Evolutionary conservation across 92 coral and sea anemone species (phyloP).

Genomic region (Actinernus sp.): DNA sequence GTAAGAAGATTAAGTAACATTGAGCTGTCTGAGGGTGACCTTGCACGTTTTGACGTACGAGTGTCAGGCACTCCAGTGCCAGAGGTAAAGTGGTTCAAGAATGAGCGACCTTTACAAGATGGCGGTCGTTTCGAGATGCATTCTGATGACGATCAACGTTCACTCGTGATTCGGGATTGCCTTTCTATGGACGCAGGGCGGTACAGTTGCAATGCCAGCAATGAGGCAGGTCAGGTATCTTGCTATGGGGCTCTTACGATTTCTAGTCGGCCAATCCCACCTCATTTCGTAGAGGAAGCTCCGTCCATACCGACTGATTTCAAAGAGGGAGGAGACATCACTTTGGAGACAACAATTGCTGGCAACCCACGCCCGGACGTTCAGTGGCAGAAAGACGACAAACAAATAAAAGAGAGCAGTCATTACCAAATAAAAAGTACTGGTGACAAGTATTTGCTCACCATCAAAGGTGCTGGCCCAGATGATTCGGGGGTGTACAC

Average conservation of each 20-base stretch:
- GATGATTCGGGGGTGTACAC: conserved; percentile 90
- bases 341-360: conserved; percentile 81
- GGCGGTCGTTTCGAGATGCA: conserved; percentile 63
- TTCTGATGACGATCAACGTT: conserved; percentile 91
- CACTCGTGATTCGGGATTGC: conserved; percentile 84
- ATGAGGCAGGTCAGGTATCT: conserved; percentile 84
- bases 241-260: conserved; percentile 83
- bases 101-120: conserved; percentile 71
- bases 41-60: conserved; percentile 91
- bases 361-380: conserved; percentile 92
- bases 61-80: conserved; percentile 97
- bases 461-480: conserved; percentile 81
- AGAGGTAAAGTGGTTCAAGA: conserved; percentile 84
- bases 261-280: conserved; percentile 64
- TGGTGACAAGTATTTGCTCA: conserved; percentile 77
- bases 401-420: conserved; percentile 58
- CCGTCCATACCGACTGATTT: conserved; percentile 66
- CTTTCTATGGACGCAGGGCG: conserved; percentile 77
- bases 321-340: conserved; percentile 84
- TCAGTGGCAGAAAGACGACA: conserved; percentile 92
- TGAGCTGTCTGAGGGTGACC: conserved; percentile 88
- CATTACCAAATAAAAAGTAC: conserved; percentile 54
- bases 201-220: conserved; percentile 79
- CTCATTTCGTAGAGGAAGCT: conserved; percentile 80
- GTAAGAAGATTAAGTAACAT: conserved; percentile 75